Conservation (phyloP, 2,797 vertebrate species). For the Florisuga fusca region DNA sequence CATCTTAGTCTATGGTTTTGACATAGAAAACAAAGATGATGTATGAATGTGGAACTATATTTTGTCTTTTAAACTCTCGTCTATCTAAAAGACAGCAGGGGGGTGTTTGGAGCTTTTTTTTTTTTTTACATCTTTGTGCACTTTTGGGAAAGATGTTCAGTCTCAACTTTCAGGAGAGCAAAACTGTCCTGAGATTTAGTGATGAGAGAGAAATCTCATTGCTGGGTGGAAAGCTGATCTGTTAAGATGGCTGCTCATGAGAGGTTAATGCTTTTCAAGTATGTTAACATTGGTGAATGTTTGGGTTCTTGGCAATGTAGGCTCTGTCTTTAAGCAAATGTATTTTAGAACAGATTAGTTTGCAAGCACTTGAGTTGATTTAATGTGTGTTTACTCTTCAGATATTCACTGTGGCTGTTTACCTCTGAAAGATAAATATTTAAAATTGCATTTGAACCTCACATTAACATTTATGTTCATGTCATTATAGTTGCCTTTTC, state of each 20-base stretch:
- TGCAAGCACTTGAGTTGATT: slow-evolving; percentile 69
- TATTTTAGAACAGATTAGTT: slow-evolving; percentile 68
- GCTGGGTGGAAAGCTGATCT: not conserved
- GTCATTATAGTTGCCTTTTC: slow-evolving; percentile 71
- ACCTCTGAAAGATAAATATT: slow-evolving; percentile 75
- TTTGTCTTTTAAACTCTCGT: not conserved
- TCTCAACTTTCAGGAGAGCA: not conserved
- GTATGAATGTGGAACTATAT: not conserved
- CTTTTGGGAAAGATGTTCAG: not conserved
- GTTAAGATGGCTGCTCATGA: not conserved
- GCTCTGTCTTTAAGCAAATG: slow-evolving; percentile 59
- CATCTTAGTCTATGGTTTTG: not conserved
- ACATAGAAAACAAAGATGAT: not conserved
- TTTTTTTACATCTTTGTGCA: not conserved
- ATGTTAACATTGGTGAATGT: not conserved
- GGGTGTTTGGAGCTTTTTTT: not conserved
- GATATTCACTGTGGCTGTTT: slow-evolving; percentile 70
- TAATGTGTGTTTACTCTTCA: slow-evolving; percentile 73
- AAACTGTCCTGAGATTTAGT: not conserved
- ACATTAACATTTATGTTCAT: slow-evolving; percentile 75
- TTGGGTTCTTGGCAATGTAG: not conserved
- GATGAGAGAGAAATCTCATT: not conserved
- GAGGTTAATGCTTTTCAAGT: not conserved
- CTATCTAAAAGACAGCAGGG: not conserved
- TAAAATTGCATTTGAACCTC: slow-evolving; percentile 72